A percentile compares a stretch with the other conserved stretches of the same genome.
phyloP scores from a whole-genome alignment of 1,140 invertebrate species.

The Neodiprion lecontei region DNA sequence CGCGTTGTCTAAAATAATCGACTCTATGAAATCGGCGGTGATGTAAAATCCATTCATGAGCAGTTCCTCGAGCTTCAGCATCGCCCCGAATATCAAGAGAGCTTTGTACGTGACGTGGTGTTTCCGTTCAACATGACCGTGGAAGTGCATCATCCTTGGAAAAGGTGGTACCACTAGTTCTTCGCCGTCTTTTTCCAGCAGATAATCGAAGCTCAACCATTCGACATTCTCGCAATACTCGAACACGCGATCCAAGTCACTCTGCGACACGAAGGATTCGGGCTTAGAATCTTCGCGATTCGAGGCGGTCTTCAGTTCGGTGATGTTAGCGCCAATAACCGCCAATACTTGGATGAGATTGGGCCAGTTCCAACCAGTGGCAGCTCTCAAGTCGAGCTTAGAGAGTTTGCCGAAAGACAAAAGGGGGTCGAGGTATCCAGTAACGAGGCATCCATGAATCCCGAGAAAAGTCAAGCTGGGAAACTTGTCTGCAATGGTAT shows the following conservation, averaged over 20 bases:
- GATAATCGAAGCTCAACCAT: neutral
- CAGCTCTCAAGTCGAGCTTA: neutral
- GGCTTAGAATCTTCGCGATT: neutral
- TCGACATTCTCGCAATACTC: neutral
- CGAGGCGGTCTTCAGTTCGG: neutral
- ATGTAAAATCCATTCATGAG: neutral
- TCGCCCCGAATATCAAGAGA: neutral
- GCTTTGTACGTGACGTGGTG: neutral
- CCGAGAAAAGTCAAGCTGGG: neutral
- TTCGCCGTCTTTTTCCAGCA: neutral
- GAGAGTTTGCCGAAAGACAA: neutral
- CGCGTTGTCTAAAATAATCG: neutral
- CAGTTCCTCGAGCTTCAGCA: neutral
- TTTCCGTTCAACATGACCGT: neutral
- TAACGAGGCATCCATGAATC: neutral
- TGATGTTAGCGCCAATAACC: neutral
- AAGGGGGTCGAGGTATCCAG: neutral
- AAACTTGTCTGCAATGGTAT: neutral
- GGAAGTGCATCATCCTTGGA: neutral
- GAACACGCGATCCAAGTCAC: neutral
- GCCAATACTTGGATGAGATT: neutral
- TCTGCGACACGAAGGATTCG: neutral
- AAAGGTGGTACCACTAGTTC: neutral
- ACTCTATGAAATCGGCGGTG: neutral
- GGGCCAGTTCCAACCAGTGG: neutral